Base-by-base conservation (phyloP, 2,113 vertebrate species). In the Onychorhynchus coronatus region DNA sequence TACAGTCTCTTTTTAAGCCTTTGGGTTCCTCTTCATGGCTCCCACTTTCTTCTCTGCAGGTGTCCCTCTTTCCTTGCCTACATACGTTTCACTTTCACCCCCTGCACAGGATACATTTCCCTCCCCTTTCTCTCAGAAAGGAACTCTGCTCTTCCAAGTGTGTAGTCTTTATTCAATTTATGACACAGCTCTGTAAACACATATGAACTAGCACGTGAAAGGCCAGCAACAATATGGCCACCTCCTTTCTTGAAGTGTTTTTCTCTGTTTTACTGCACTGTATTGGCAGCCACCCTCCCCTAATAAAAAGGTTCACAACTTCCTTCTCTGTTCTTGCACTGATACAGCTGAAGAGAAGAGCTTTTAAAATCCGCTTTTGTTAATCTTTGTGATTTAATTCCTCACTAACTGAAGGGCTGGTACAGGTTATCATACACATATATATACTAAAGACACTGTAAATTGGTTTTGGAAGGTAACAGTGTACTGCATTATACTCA, bases 1-100 rank as follows among this genome's bases (percentile, higher is more conserved):
- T 91, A n/a, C 41, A 50, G 20, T 67, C 49, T 95, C 35, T 90
- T 90, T 86, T 67, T 74, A 94, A 91, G 55, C 50, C 75, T 91
- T 55, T 70, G 67, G 91, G 79, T 53, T 79, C 20, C 71, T 42
- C 52, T 61, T 66, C 67, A 58, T 76, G 71, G 46, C 30, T 90
- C 27, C 49, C 14, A 62, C 81, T 91, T 85, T 85, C 86, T 94
- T 80, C 72, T 76, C 85, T 9, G 3, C 67, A 88, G 67, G 78
- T 33, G 8, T 83, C 94, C 65, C 85, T 95, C 59, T 31, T 53
- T 80, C 67, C 71, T 91, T 73, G 37, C 63, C 67, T 76, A n/a
- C 41, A 28, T 22, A 20, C 27, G 27, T 91, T 82, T 79, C 37
- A 31, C 61, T 41, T 61, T 17, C 61, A 59, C 21, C 6, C 56